Conservation (phyloP, 2,888 invertebrate genomes). For the Prostheceraeus crozeri region DNA sequence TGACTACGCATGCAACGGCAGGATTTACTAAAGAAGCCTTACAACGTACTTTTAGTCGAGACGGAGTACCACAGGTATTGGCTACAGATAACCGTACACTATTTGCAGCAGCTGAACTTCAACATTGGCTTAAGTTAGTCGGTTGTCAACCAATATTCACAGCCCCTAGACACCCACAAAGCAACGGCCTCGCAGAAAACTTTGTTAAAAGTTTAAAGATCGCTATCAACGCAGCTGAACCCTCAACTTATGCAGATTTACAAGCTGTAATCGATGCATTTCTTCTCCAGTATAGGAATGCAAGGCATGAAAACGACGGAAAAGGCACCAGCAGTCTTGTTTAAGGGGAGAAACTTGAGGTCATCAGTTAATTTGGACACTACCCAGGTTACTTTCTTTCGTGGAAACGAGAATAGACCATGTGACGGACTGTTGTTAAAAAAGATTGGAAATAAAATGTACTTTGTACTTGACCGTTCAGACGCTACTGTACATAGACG, state of each 20-base stretch:
- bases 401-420: conserved; percentile 20
- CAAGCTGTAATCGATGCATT: not conserved
- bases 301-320: not conserved
- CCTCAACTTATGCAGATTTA: not conserved
- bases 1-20: conserved; percentile 5
- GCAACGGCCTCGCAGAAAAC: conserved; percentile 4
- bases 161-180: conserved; percentile 7
- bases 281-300: conserved; percentile 5
- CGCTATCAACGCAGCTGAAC: not conserved
- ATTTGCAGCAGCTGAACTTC: not conserved
- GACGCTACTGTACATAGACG: not conserved
- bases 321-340: conserved; percentile 23
- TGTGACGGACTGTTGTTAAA: conserved; percentile 24
- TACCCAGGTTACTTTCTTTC: conserved; percentile 24
- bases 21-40: conserved; percentile 3
- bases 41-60: conserved; percentile 18
- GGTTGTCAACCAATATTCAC: not conserved
- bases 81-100: conserved; percentile 1
- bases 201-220: conserved; percentile 10
- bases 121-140: conserved; percentile 9
- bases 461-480: not conserved
- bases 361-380: conserved; percentile 23
- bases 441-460: conserved; percentile 13
- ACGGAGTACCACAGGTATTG: not conserved
- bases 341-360: conserved; percentile 25